Base-by-base conservation (phyloP, 2,797 vertebrate genomes). In the Okamejei kenojei region DNA sequence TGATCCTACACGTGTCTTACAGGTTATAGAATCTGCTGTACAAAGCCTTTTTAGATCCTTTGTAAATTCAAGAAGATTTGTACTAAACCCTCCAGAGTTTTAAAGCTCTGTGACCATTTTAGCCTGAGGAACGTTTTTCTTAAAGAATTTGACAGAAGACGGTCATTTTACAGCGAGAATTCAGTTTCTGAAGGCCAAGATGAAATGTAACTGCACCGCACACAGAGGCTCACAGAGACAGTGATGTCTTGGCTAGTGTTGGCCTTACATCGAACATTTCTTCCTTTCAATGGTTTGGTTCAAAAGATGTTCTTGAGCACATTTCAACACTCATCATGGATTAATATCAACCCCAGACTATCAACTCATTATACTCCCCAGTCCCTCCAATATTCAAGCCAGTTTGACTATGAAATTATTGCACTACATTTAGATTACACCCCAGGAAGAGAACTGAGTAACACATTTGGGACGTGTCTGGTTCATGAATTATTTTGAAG, bases 41-140 rank as follows among this genome's bases (percentile, higher is more conserved):
- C 17, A 58, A 65, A 15, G 58, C 13, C 58, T 15, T 32, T 29
- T 86, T 86, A 32, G 58, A 86, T 86, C 58, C 61, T 86, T 29
- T 86, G 54, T 86, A 63, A 63, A 86, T 86, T 86, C 82, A 58
- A 63, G 11, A 86, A 29, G 58, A 63, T 86, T 86, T 86, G 82
- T 19, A 86, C 82, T 63, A 86, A 86, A 86, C 58, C 58, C 82
- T 86, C 61, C 15, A 86, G 54, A 63, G 10, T 86, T 86, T 86
- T 61, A 86, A 65, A 86, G 82, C 13, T 65, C 82, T 65, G 82
- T n/a, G 82, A 61, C 58, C 29, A 63, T 86, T 86, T 86, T 32
- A 61, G 58, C 17, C 7, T 63, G 82, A 86, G 54, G 26, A 86
- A 63, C 63, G n/a, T 13, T 61, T 86, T 26, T 13, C 63, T 86